These are phyloP conservation scores for Brevimyrus niger DNA, from an alignment of 2,113 vertebrate genomes.

Conservation along the genomic window DNA sequence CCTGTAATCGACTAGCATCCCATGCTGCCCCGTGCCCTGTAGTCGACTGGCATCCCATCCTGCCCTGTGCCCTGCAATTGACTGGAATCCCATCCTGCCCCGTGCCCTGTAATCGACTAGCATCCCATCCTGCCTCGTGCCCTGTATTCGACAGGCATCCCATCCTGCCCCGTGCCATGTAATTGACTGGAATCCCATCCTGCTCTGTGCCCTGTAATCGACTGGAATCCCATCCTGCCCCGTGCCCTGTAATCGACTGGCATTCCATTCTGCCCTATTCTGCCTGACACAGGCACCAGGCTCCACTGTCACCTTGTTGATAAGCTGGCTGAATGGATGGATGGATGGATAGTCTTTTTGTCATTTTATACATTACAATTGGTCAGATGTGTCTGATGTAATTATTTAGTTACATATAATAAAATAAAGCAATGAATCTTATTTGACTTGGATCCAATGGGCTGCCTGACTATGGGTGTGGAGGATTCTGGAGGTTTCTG, in stretches of 20 bases:
- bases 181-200: not conserved
- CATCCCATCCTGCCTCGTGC: not conserved
- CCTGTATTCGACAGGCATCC: not conserved
- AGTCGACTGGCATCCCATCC: not conserved
- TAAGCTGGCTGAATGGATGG: not conserved
- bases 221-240: not conserved
- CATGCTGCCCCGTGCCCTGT: not conserved
- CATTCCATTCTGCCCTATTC: not conserved
- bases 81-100: not conserved
- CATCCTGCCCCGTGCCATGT: not conserved
- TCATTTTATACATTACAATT: not conserved
- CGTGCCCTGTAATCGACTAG: not conserved
- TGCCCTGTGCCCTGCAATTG: not conserved
- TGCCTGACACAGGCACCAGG: too few species aligned
- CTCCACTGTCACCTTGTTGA: not conserved
- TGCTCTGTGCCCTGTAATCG: not conserved
- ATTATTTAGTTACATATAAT: not conserved
- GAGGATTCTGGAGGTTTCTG: slow-evolving; percentile 8
- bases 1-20: not conserved
- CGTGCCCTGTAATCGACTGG: not conserved
- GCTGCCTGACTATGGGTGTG: not conserved
- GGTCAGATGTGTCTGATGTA: not conserved
- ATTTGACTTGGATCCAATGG: not conserved
- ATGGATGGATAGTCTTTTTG: not conserved
- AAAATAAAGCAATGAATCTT: not conserved